Evolutionary conservation across 1,140 invertebrate species (phyloP).

Genomic region (Drosophila pseudoobscura): DNA sequence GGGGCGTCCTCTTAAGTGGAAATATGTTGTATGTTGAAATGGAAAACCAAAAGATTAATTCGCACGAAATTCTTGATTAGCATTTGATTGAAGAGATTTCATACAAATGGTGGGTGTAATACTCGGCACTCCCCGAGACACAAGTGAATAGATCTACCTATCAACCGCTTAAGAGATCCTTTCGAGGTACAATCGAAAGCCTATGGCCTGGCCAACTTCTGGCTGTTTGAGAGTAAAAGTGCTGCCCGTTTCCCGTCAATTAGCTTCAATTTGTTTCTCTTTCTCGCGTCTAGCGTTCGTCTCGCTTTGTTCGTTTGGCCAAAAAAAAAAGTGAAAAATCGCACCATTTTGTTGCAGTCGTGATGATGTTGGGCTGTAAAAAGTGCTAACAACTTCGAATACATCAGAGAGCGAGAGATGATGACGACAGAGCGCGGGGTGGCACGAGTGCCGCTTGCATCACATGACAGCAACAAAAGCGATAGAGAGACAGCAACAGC

Average conservation of each 20-base stretch:
- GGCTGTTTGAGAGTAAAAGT: constrained; percentile 33
- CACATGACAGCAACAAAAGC: constrained; percentile 16
- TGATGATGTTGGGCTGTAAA: constrained; percentile 10
- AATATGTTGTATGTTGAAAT: no score
- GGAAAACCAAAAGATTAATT: no score
- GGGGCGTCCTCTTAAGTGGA: no score
- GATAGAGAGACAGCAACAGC: not conserved
- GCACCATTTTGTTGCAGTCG: not conserved
- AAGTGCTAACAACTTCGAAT: constrained; percentile 31
- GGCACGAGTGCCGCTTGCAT: constrained; percentile 24
- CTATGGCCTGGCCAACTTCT: not conserved
- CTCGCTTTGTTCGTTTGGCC: not conserved
- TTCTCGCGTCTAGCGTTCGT: not conserved
- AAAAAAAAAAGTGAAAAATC: constrained; percentile 14
- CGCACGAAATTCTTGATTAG: no score
- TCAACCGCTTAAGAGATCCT: no score
- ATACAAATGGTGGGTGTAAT: no score
- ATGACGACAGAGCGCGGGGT: not conserved
- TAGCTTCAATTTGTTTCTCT: not conserved
- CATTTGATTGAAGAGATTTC: no score
- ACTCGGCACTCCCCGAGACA: no score
- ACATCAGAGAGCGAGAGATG: constrained; percentile 13
- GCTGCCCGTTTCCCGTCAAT: constrained; percentile 9
- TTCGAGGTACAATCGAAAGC: no score
- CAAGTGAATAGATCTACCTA: no score